phyloP scores from a whole-genome alignment of 1,140 invertebrate genomes.

The Euwallacea similis region DNA sequence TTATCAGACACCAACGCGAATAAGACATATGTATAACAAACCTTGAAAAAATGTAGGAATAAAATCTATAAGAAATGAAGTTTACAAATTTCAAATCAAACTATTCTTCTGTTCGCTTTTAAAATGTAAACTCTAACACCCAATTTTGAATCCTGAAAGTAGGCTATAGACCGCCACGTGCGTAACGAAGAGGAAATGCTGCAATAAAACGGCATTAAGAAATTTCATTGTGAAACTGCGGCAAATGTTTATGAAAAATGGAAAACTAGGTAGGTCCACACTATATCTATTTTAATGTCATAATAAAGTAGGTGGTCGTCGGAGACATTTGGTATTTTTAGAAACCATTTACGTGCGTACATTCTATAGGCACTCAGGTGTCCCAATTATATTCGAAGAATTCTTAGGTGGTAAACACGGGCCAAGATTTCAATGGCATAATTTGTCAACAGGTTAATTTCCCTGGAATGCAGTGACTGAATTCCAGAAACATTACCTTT shows the following conservation, averaged over 20 bases:
- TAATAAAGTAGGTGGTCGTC: constrained; percentile 9
- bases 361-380: neutral
- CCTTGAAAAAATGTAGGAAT: no score
- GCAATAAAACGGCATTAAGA: neutral
- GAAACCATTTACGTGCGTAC: constrained; percentile 1
- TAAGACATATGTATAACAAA: no score
- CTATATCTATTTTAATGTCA: constrained; percentile 13
- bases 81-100: no score
- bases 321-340: constrained; percentile 10
- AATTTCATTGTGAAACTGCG: neutral
- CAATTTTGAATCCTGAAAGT: no score
- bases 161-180: no score
- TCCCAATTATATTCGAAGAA: neutral
- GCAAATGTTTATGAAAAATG: neutral
- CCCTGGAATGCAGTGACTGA: no score
- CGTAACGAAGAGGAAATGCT: neutral
- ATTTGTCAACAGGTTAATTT: neutral
- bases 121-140: no score
- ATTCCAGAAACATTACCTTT: no score
- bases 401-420: constrained; percentile 2
- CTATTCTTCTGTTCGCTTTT: no score
- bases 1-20: no score
- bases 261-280: neutral
- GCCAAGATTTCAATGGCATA: constrained; percentile 7
- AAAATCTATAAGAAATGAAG: no score